Conservation (phyloP, 2,113 vertebrate species). For the Gnathonemus echidnorhynchus region DNA sequence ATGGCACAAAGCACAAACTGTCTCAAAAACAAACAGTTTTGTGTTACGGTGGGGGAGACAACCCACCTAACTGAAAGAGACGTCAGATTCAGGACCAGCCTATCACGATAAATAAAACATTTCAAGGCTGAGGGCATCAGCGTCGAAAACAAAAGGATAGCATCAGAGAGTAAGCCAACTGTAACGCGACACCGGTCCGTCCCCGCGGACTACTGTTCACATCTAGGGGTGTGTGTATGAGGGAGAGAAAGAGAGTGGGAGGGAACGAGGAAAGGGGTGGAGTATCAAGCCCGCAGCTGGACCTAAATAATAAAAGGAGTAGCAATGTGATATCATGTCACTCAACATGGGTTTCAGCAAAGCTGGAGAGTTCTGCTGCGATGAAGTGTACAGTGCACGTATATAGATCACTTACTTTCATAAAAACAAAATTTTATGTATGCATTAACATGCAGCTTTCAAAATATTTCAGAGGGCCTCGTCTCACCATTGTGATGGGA, state of each 20-base stretch:
- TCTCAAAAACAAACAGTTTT: neutral
- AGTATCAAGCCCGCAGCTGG: slow-evolving; percentile 45
- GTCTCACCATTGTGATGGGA: slow-evolving; percentile 79
- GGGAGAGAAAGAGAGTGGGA: neutral
- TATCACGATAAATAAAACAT: slow-evolving; percentile 13
- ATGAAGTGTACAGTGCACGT: slow-evolving; percentile 37
- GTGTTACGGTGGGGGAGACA: neutral
- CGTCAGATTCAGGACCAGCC: neutral
- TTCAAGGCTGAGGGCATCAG: neutral
- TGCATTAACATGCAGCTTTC: neutral
- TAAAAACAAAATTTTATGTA: neutral
- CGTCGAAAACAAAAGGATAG: neutral
- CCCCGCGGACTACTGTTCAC: neutral
- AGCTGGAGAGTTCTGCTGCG: slow-evolving; percentile 40
- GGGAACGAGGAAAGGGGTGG: slow-evolving; percentile 16
- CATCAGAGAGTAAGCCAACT: neutral
- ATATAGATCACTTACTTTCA: neutral
- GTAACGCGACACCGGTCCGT: neutral
- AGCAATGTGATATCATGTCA: slow-evolving; percentile 58
- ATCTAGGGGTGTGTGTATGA: neutral
- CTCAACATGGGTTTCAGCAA: slow-evolving; percentile 45
- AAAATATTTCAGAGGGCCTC: neutral
- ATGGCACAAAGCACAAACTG: neutral
- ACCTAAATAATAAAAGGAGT: slow-evolving; percentile 61
- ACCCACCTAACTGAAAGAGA: neutral